These are phyloP conservation scores for Chaetura pelagica DNA, from an alignment of 2,113 vertebrate species.

Conservation along the genomic window DNA sequence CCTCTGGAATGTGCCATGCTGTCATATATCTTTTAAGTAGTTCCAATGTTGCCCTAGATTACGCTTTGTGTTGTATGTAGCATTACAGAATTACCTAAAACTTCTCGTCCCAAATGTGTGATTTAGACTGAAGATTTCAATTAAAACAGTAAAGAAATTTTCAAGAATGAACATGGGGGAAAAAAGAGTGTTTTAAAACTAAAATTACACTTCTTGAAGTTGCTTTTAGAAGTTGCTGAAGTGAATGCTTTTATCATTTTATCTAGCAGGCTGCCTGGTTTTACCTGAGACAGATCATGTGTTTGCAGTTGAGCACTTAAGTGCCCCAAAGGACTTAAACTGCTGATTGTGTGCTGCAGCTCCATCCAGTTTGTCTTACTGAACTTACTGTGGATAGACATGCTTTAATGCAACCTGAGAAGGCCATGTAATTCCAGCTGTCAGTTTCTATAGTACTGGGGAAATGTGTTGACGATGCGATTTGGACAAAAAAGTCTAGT, in stretches of 20 bases:
- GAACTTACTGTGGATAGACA: accelerated
- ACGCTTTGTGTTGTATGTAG: neutral
- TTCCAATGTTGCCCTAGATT: neutral
- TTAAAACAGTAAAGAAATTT: neutral
- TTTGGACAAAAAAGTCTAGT: neutral
- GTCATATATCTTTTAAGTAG: neutral
- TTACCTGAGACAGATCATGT: accelerated
- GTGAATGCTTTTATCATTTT: neutral
- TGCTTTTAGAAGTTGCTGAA: neutral
- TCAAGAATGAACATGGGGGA: neutral
- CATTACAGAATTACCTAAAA: neutral
- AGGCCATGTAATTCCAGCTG: neutral
- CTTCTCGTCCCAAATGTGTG: neutral
- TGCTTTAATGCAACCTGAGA: neutral
- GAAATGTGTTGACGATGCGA: neutral
- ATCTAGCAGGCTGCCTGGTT: neutral
- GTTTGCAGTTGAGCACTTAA: neutral
- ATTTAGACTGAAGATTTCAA: neutral
- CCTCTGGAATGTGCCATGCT: neutral
- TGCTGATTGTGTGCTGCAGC: neutral
- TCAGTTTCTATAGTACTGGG: neutral
- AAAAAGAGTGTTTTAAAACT: neutral
- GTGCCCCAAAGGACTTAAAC: neutral
- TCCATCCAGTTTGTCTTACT: neutral
- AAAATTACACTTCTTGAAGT: neutral